Evolutionary conservation across 2,113 vertebrate genomes (phyloP).

Genomic region (Oryzias javanicus): DNA sequence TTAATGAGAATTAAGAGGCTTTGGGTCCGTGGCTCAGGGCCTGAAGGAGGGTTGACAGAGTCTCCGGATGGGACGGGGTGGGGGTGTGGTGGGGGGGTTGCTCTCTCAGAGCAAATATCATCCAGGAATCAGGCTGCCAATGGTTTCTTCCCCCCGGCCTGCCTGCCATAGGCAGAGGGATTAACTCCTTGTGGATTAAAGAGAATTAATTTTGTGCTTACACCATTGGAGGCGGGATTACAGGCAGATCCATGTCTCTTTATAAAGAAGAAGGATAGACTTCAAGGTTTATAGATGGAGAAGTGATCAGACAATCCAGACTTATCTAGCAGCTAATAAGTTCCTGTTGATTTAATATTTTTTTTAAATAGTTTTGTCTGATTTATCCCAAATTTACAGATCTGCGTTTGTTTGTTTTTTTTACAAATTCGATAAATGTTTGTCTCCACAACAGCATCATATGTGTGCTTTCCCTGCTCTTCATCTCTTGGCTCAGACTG

Average conservation of each 20-base stretch:
- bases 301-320: conserved; percentile 21
- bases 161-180: conserved; percentile 64
- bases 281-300: conserved; percentile 50
- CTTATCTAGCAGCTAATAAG: conserved; percentile 14
- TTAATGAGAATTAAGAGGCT: conserved; percentile 80
- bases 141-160: conserved; percentile 42
- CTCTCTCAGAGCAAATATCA: conserved; percentile 35
- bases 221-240: conserved; percentile 77
- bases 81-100: conserved; percentile 18
- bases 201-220: conserved; percentile 79
- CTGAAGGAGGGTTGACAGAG: conserved; percentile 36
- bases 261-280: conserved; percentile 49
- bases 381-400: no score
- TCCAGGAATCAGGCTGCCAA: conserved; percentile 46
- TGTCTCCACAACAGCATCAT: conserved; percentile 8
- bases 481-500: conserved; percentile 36
- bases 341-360: conserved; percentile 5
- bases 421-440: neutral
- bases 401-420: neutral
- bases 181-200: conserved; percentile 76
- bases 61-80: neutral
- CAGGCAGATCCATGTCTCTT: conserved; percentile 69
- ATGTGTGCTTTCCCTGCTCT: conserved; percentile 22
- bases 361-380: neutral
- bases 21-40: conserved; percentile 52